These are phyloP conservation scores for Drusus annulatus DNA, from an alignment of 1,140 invertebrate species.

Conservation along the genomic window DNA sequence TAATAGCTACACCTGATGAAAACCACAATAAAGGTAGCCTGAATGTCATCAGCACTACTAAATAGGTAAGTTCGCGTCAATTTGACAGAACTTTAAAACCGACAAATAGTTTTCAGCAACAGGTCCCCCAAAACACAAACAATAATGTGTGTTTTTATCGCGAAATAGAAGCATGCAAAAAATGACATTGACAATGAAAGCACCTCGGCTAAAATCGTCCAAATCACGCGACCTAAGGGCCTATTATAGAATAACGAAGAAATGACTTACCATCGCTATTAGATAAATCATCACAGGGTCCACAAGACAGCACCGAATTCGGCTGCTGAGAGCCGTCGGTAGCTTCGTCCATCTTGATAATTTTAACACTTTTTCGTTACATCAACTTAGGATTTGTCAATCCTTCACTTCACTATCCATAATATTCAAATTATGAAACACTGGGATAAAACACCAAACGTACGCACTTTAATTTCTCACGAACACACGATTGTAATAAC, in stretches of 20 bases:
- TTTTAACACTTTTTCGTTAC: constrained; percentile 35
- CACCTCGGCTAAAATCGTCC: neutral
- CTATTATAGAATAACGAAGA: neutral
- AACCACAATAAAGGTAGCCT: too few species aligned
- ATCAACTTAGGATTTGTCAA: constrained; percentile 44
- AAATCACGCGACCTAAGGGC: constrained; percentile 10
- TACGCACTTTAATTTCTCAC: constrained; percentile 36
- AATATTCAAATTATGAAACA: constrained; percentile 46
- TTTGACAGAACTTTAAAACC: neutral
- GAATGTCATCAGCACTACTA: too few species aligned
- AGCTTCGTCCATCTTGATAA: constrained; percentile 50
- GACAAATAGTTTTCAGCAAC: constrained; percentile 13
- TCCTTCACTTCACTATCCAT: constrained; percentile 41
- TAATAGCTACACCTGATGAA: too few species aligned
- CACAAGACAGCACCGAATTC: constrained; percentile 19
- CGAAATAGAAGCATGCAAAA: constrained; percentile 23
- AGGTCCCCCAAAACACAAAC: constrained; percentile 20
- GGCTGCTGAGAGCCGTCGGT: constrained; percentile 43
- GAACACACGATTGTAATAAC: constrained; percentile 31
- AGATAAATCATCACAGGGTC: constrained; percentile 33
- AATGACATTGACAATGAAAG: constrained; percentile 45
- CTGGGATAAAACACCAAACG: constrained; percentile 40
- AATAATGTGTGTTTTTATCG: constrained; percentile 9
- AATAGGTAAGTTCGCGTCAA: too few species aligned
- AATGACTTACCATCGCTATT: constrained; percentile 40